Evolutionary conservation across 2,113 vertebrate genomes (phyloP).

Genomic region (Vulpes ferrilata): DNA sequence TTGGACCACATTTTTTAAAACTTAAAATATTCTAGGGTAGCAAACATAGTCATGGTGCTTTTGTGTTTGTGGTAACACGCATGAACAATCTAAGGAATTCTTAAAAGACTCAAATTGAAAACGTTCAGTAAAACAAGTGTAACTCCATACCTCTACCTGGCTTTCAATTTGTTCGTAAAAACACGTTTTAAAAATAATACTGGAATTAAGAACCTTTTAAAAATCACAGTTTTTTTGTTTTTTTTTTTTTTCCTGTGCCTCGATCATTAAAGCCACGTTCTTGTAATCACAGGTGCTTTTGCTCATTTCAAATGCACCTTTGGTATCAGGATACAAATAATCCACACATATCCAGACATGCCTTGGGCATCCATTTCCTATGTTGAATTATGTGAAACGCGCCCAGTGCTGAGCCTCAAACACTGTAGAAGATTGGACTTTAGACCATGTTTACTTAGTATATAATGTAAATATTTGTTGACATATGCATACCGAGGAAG

Average conservation of each 20-base stretch:
- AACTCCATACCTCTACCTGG: conserved; percentile 4
- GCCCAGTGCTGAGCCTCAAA: neutral
- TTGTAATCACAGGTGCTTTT: conserved; percentile 39
- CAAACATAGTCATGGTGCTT: neutral
- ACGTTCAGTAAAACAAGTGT: neutral
- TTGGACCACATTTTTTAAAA: neutral
- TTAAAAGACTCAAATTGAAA: conserved; percentile 26
- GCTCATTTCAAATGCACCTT: conserved; percentile 46
- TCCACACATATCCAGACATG: conserved; percentile 70
- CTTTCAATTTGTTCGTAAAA: conserved; percentile 63
- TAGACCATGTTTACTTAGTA: neutral
- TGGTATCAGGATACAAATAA: conserved; percentile 50
- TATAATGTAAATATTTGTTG: neutral
- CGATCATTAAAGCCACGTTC: neutral
- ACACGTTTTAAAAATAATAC: neutral
- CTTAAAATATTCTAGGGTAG: neutral
- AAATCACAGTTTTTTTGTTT: neutral
- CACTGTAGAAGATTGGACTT: neutral
- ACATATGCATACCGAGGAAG: neutral
- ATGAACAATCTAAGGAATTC: neutral
- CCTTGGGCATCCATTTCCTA: neutral
- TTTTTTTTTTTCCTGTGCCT: neutral
- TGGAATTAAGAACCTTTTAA: conserved; percentile 49
- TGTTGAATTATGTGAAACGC: conserved; percentile 57
- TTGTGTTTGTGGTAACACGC: conserved; percentile 30